Base-by-base conservation (phyloP, 2,888 invertebrate species). In the Agriopis aurantiaria region DNA sequence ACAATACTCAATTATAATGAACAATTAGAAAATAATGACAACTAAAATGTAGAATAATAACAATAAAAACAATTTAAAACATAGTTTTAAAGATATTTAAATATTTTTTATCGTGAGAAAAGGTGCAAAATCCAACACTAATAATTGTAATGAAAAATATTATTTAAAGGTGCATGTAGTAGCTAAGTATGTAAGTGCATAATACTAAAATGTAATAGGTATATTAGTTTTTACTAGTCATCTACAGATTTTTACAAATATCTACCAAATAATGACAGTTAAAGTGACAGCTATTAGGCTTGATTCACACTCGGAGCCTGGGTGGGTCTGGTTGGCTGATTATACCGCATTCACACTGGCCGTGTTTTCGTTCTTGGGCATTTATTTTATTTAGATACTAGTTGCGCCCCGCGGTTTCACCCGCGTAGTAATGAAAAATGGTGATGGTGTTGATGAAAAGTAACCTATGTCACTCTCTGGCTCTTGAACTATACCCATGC, bases 121-220 rank as follows among this genome's bases (percentile, higher is more conserved):
- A 40, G 48, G 59, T 60, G 60, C 55, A 41, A 40, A 55, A 12
- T 56, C 17, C 14, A 40, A 65, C 12, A 41, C 43, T n/a, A 49
- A 58, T n/a, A 51, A 51, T 51, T 33, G 33, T 33, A 33, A 33
- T 33, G 5, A 33, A 33, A 33, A 33, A 33, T 33, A 33, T 33
- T 33, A 33, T 11, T 49, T 11, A 52, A 62, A 55, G 62, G 65
- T 61, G 51, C 61, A 52, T 65, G 61, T 71, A 73, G 65, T 57
- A 55, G 7, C 17, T 73, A 71, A 71, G 73, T 51, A 68, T 53
- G 11, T 61, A 73, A 69, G 69, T 71, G 67, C 49, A 63, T 65
- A n/a, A 65, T 70, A 23, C n/a, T 55, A 40, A n/a, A 52, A 69
- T 23, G 12, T 65, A 45, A 33, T n/a, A 74, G 33, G 14, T 40